Conservation (phyloP, 2,797 vertebrate species). For the Enteromius fasciolatus region DNA sequence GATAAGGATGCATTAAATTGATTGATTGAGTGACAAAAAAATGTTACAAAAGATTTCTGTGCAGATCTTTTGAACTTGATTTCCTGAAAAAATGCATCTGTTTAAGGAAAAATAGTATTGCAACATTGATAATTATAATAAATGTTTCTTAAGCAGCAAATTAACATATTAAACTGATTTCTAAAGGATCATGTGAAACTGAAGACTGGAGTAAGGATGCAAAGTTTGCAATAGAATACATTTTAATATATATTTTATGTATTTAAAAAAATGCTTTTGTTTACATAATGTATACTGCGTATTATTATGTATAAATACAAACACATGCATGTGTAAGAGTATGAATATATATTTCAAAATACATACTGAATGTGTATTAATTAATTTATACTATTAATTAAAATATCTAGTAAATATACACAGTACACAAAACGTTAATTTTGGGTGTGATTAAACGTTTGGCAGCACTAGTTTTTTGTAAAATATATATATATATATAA, state of each 20-base stretch:
- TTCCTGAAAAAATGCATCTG: not conserved
- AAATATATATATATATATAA: too few relatives aligned
- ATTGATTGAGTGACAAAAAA: not conserved
- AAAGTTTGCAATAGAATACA: not conserved
- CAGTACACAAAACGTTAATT: too few relatives aligned
- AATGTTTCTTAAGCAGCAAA: not conserved
- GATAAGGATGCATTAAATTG: not conserved
- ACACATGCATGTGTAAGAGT: too few relatives aligned
- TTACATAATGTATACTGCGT: too few relatives aligned
- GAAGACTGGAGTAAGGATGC: not conserved
- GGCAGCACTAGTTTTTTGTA: not conserved
- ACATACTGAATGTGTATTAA: too few relatives aligned
- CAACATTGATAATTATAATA: not conserved
- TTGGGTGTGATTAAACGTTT: too few relatives aligned
- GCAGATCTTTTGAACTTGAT: not conserved
- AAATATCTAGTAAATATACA: too few relatives aligned
- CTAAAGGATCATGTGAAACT: not conserved
- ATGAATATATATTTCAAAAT: too few relatives aligned
- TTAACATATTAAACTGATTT: not conserved
- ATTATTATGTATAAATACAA: too few relatives aligned
- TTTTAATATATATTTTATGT: constrained; percentile 1
- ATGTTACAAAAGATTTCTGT: not conserved
- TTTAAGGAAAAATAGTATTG: not conserved
- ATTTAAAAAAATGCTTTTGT: too few relatives aligned
- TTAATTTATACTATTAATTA: too few relatives aligned